Conservation (phyloP, 2,888 invertebrate species). For the Coenonympha glycerion region DNA sequence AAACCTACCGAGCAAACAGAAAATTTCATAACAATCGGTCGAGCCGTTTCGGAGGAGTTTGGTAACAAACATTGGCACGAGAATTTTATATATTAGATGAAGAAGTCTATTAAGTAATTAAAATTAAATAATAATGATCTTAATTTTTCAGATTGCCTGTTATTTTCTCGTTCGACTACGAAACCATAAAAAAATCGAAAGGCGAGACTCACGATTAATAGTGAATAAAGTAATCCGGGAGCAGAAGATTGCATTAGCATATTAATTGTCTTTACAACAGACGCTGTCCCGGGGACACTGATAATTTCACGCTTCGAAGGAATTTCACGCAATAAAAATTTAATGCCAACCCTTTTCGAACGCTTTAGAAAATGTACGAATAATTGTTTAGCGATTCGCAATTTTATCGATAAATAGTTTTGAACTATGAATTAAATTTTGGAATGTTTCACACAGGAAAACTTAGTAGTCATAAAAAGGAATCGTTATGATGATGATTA, state of each 20-base stretch:
- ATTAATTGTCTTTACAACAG: conserved; percentile 4
- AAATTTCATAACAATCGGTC: no score
- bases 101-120: no score
- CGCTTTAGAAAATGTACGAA: conserved; percentile 15
- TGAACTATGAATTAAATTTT: conserved; percentile 3
- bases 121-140: no score
- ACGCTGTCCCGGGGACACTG: conserved; percentile 18
- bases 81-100: no score
- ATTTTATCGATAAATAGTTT: conserved; percentile 7
- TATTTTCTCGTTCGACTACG: no score
- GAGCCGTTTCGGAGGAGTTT: no score
- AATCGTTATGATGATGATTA: background rate
- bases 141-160: no score
- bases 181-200: no score
- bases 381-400: conserved; percentile 17
- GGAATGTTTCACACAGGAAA: background rate
- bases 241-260: conserved; percentile 6
- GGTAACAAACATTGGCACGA: no score
- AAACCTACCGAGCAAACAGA: no score
- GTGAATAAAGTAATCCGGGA: background rate
- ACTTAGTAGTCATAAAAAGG: no score
- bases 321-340: conserved; percentile 28
- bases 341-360: conserved; percentile 24
- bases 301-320: conserved; percentile 30
- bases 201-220: no score